Percentiles rank a stretch among this genome's conserved stretches.
Conservation (phyloP, 2,888 invertebrate genomes). For the Neoitamus cyanurus region DNA sequence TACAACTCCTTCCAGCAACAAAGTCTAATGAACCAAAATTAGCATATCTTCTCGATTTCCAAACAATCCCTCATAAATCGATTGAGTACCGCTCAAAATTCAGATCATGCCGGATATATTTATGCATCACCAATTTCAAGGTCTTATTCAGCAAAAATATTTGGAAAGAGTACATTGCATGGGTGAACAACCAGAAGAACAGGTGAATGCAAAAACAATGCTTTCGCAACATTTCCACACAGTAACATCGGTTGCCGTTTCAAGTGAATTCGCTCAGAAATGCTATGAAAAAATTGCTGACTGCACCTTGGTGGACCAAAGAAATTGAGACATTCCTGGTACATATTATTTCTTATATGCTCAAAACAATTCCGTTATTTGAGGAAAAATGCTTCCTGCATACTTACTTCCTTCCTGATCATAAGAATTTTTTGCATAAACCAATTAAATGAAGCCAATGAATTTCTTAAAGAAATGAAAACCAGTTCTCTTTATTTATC, state of each 20-base stretch:
- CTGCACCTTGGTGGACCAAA: background rate
- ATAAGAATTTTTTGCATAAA: background rate
- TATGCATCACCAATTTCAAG: conserved; percentile 2
- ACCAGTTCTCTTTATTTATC: background rate
- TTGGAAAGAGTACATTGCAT: background rate
- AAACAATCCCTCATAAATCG: background rate
- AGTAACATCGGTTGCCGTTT: background rate
- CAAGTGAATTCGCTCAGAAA: background rate
- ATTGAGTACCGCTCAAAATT: background rate
- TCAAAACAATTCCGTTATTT: background rate
- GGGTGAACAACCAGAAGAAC: background rate
- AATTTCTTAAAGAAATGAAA: background rate
- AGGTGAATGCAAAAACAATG: background rate
- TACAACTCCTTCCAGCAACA: background rate
- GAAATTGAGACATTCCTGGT: background rate
- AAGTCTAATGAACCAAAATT: too few species aligned
- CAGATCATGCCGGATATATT: background rate
- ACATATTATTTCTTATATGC: background rate
- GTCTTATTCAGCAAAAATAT: background rate
- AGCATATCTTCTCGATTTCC: too few species aligned
- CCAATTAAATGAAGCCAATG: background rate
- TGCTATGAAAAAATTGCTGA: background rate
- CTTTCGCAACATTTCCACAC: background rate
- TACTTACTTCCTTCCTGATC: background rate
- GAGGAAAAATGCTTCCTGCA: background rate